Evolutionary conservation across 2,797 vertebrate genomes (phyloP).

Genomic region (Halcyon leucocephala): DNA sequence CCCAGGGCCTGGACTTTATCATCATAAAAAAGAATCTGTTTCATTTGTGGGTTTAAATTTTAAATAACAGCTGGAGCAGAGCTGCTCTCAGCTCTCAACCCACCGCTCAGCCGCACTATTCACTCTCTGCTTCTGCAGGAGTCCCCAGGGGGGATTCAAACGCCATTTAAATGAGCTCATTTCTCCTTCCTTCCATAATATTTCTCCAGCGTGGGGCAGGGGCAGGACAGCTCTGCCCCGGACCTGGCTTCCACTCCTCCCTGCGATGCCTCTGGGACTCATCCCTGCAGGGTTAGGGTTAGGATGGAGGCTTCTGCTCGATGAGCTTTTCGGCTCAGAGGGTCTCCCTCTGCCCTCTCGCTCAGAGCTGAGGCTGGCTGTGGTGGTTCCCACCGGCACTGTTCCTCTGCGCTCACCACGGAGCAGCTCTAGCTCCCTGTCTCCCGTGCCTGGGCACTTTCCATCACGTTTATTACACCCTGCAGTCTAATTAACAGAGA

Average conservation of each 20-base stretch:
- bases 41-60: slow-evolving; percentile 51
- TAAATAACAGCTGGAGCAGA: slow-evolving; percentile 17
- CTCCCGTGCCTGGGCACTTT: neutral
- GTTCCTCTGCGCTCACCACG: fast-evolving
- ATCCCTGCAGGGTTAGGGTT: neutral
- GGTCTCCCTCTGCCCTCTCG: neutral
- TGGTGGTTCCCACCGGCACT: fast-evolving
- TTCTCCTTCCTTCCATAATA: neutral
- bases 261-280: fast-evolving
- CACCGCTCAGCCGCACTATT: neutral
- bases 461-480: slow-evolving; percentile 42
- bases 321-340: fast-evolving
- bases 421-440: neutral
- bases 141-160: neutral
- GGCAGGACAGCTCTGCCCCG: neutral
- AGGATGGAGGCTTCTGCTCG: neutral
- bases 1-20: neutral
- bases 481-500: slow-evolving; percentile 50
- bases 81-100: neutral
- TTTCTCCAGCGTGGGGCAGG: neutral
- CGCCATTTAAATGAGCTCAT: neutral
- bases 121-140: neutral
- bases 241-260: fast-evolving
- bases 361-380: neutral
- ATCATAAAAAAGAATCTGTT: neutral